Evolutionary conservation across 2,797 vertebrate species (phyloP).

Genomic region (Eutrigla gurnardus): DNA sequence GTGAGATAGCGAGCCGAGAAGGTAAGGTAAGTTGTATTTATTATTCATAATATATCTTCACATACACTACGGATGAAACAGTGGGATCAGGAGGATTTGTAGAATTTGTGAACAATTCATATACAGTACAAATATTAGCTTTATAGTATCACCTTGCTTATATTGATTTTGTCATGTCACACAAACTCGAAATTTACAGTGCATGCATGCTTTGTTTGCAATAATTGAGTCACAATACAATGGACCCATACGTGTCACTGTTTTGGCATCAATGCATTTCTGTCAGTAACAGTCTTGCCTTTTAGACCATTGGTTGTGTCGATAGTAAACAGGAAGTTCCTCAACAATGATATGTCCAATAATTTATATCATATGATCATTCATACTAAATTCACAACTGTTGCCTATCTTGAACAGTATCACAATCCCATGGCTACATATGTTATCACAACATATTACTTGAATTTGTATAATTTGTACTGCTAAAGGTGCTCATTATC

Average conservation of each 20-base stretch:
- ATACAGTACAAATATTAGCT: background rate
- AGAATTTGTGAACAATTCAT: background rate
- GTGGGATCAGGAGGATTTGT: background rate
- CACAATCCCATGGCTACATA: background rate
- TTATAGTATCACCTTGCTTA: background rate
- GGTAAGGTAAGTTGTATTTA: background rate
- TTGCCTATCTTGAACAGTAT: background rate
- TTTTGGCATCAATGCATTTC: constrained; percentile 3
- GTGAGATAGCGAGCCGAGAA: background rate
- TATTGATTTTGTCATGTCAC: background rate
- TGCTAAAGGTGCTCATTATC: constrained; percentile 22
- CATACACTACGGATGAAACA: background rate
- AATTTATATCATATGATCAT: no score
- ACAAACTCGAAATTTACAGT: constrained; percentile 3
- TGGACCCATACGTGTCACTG: constrained; percentile 4
- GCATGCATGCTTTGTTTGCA: constrained; percentile 10
- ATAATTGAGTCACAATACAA: constrained; percentile 22
- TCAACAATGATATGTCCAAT: no score
- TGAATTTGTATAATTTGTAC: constrained; percentile 11
- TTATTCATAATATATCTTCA: background rate
- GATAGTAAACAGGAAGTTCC: no score
- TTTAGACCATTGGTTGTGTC: constrained; percentile 6
- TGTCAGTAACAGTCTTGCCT: constrained; percentile 8
- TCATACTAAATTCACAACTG: constrained; percentile 1
- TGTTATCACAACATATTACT: background rate